A percentile compares a stretch with the other conserved stretches of the same genome.
These are phyloP conservation scores for Magallana nippona DNA, from an alignment of 2,888 invertebrate species.

Conservation along the genomic window DNA sequence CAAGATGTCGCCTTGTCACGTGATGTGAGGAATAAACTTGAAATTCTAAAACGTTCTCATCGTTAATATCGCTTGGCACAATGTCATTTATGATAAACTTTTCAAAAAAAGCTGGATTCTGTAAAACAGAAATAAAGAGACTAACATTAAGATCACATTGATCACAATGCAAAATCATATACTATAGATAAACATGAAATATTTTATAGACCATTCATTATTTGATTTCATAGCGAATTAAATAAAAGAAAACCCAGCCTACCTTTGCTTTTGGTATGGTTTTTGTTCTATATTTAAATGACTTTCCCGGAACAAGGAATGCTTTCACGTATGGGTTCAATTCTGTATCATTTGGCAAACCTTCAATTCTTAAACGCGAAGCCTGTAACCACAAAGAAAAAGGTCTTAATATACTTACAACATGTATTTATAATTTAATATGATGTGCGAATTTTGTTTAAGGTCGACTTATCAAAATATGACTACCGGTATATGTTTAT, in stretches of 20 bases:
- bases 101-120: conserved; percentile 75
- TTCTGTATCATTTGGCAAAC: conserved; percentile 71
- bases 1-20: conserved; percentile 72
- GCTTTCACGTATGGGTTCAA: conserved; percentile 76
- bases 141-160: no score
- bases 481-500: no score
- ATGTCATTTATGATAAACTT: conserved; percentile 73
- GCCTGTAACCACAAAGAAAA: conserved; percentile 62
- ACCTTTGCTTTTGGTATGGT: conserved; percentile 74
- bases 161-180: no score
- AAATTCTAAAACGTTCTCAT: conserved; percentile 72
- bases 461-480: no score
- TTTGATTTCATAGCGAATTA: no score
- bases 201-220: no score
- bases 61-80: conserved; percentile 65
- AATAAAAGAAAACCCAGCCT: conserved; percentile 34
- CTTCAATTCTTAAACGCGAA: conserved; percentile 70
- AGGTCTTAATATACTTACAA: no score
- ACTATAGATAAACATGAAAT: no score
- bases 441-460: no score
- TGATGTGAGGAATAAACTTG: conserved; percentile 76
- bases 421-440: no score
- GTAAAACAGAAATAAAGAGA: conserved; percentile 39
- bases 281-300: conserved; percentile 75
- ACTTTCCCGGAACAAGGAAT: conserved; percentile 73